Percentiles rank a stretch among this genome's conserved stretches.
phyloP scores from a whole-genome alignment of 2,888 invertebrate species.

The Druceiella hillmani region DNA sequence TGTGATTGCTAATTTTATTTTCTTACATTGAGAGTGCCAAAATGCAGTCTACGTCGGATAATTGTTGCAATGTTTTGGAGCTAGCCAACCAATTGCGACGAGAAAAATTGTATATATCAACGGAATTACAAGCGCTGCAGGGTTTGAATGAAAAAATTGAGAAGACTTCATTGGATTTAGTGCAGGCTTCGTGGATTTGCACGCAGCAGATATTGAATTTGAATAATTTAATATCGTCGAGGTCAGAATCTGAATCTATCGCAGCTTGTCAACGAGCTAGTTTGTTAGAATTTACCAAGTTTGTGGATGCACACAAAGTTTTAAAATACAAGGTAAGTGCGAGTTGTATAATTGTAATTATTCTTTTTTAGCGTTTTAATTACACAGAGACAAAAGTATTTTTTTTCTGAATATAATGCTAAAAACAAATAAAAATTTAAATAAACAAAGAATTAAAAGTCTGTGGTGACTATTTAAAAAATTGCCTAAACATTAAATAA shows the following conservation, averaged over 20 bases:
- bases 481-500: too few species aligned
- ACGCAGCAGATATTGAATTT: slow-evolving; percentile 81
- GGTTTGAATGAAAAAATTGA: slow-evolving; percentile 69
- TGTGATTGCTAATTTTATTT: too few species aligned
- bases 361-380: neutral
- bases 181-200: slow-evolving; percentile 81
- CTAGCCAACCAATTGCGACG: slow-evolving; percentile 62
- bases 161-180: slow-evolving; percentile 48
- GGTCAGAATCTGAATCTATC: slow-evolving; percentile 70
- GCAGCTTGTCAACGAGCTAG: slow-evolving; percentile 65
- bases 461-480: too few species aligned
- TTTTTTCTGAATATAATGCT: too few species aligned
- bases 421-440: too few species aligned
- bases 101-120: slow-evolving; percentile 82
- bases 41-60: slow-evolving; percentile 48
- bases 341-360: slow-evolving; percentile 2
- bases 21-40: too few species aligned
- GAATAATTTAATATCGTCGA: slow-evolving; percentile 67
- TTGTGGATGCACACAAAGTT: slow-evolving; percentile 78
- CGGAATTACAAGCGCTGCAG: slow-evolving; percentile 78
- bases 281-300: slow-evolving; percentile 47
- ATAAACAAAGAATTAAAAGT: too few species aligned
- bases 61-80: slow-evolving; percentile 48
- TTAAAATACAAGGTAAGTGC: slow-evolving; percentile 71
- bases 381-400: too few species aligned